These are phyloP conservation scores for Cartodere bifasciata DNA, from an alignment of 2,888 invertebrate species.

Conservation along the genomic window DNA sequence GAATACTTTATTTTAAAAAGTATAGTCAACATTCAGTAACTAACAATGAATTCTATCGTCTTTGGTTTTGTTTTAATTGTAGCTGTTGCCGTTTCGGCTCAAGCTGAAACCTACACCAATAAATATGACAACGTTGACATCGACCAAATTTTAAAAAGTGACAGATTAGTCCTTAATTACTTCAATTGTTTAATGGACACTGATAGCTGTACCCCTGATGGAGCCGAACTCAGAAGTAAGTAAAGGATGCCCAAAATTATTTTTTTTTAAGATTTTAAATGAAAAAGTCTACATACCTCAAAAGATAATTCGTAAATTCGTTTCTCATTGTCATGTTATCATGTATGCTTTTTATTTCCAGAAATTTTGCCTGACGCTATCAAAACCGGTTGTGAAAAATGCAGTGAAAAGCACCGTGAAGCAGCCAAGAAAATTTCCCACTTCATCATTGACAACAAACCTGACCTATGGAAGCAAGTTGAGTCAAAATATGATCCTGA, in stretches of 20 bases:
- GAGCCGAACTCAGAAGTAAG: conserved; percentile 38
- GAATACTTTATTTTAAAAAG: no score
- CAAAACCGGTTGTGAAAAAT: conserved; percentile 48
- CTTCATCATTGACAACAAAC: conserved; percentile 47
- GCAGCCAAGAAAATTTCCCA: conserved; percentile 49
- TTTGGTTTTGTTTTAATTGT: no score
- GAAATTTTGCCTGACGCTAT: conserved; percentile 55
- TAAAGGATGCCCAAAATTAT: no score
- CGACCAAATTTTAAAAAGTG: conserved; percentile 48
- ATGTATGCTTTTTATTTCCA: conserved; percentile 32
- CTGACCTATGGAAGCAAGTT: conserved; percentile 46
- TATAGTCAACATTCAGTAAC: no score
- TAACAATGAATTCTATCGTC: no score
- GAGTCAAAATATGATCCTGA: conserved; percentile 53
- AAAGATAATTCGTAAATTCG: no score
- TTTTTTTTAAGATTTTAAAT: no score
- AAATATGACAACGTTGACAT: conserved; percentile 49
- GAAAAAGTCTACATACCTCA: no score
- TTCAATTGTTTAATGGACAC: conserved; percentile 47
- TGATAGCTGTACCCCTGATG: conserved; percentile 50
- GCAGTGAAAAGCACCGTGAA: conserved; percentile 46
- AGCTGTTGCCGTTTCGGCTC: no score
- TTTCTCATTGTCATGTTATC: no score
- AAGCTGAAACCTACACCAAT: no score
- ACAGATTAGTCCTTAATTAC: conserved; percentile 48